phyloP scores from a whole-genome alignment of 2,113 vertebrate species.

The Labrus mixtus region DNA sequence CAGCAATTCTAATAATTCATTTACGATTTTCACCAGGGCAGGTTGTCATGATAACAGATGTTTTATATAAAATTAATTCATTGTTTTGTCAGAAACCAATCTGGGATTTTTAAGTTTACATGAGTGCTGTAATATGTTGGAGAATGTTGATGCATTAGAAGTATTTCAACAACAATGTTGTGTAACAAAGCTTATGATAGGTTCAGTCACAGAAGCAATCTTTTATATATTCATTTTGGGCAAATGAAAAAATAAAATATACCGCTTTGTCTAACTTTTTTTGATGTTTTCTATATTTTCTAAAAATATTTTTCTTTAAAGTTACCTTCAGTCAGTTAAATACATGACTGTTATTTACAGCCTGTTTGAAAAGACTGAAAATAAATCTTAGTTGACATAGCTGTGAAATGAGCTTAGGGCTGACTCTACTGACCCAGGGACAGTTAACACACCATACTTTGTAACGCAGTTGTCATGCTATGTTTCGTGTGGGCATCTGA shows the following conservation, averaged over 20 bases:
- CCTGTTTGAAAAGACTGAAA: constrained; percentile 15
- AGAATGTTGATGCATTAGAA: too few relatives aligned
- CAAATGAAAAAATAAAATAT: too few relatives aligned
- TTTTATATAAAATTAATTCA: constrained; percentile 12
- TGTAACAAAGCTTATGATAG: too few relatives aligned
- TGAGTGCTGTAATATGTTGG: neutral
- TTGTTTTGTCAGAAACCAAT: too few relatives aligned
- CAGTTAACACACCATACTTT: constrained; percentile 21
- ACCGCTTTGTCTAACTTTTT: neutral
- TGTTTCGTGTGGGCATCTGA: constrained; percentile 26
- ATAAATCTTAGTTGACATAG: constrained; percentile 11
- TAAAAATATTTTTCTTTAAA: neutral
- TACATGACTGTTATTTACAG: constrained; percentile 12
- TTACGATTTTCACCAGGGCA: neutral
- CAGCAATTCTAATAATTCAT: constrained; percentile 47
- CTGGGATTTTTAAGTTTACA: too few relatives aligned
- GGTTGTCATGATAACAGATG: constrained; percentile 24
- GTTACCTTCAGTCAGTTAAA: constrained; percentile 2
- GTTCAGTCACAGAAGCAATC: too few relatives aligned
- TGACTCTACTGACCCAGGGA: constrained; percentile 12
- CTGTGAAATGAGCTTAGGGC: constrained; percentile 13
- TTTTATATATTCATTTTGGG: too few relatives aligned
- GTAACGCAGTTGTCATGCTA: constrained; percentile 17
- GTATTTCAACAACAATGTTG: too few relatives aligned
- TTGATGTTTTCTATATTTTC: constrained; percentile 20